Conservation (phyloP, 2,888 invertebrate species). For the Nesidiocoris tenuis region DNA sequence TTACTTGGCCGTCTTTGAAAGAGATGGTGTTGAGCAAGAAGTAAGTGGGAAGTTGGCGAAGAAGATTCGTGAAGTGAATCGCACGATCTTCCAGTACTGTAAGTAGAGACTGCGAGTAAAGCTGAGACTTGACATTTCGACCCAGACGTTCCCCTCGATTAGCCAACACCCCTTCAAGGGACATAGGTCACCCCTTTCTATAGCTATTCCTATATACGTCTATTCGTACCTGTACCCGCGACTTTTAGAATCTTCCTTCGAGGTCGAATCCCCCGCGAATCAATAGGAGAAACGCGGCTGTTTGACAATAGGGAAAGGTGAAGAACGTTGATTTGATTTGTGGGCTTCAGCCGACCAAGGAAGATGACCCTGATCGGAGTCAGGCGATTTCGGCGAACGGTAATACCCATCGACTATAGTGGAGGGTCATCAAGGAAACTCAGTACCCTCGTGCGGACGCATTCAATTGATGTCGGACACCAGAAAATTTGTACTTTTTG, state of each 20-base stretch:
- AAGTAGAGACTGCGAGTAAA: conserved; percentile 23
- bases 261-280: conserved; percentile 25
- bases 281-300: conserved; percentile 14
- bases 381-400: too few species aligned
- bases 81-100: conserved; percentile 38
- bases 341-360: too few species aligned
- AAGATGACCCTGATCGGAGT: too few species aligned
- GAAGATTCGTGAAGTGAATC: conserved; percentile 42
- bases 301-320: background rate
- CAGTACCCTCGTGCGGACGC: too few species aligned
- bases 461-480: too few species aligned
- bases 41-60: conserved; percentile 42
- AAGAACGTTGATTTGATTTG: too few species aligned
- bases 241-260: background rate
- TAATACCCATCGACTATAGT: too few species aligned
- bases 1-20: background rate
- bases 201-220: too few species aligned
- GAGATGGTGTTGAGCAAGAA: conserved; percentile 28
- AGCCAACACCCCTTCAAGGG: conserved; percentile 34
- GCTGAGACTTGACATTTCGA: conserved; percentile 41
- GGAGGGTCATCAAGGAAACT: too few species aligned
- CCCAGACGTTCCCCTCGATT: conserved; percentile 38
- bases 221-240: background rate
- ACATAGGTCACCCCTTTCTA: conserved; percentile 42
- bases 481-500: too few species aligned